Percentiles rank a stretch among this genome's conserved stretches.
Evolutionary conservation across 2,797 vertebrate genomes (phyloP).

Genomic region (Trichosurus vulpecula): DNA sequence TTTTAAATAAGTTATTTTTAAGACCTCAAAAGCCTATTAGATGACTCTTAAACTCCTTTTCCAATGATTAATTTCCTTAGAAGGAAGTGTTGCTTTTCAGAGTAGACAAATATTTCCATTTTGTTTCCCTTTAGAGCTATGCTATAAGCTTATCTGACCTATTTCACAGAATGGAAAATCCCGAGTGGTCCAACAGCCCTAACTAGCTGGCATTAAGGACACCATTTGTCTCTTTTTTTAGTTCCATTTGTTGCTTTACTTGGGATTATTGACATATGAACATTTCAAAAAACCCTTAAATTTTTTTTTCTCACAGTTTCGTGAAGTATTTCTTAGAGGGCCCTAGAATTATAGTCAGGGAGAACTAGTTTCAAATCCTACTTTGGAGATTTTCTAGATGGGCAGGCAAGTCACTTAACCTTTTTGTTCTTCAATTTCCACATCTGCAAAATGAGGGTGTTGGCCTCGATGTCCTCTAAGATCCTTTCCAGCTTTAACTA

Average conservation of each 20-base stretch:
- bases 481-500: background rate
- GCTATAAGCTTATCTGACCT: slow-evolving; percentile 74
- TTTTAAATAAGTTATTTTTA: slow-evolving; percentile 64
- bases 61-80: slow-evolving; percentile 75
- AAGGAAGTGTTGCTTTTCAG: slow-evolving; percentile 74
- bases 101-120: slow-evolving; percentile 79
- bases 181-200: slow-evolving; percentile 67
- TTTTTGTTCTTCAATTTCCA: background rate
- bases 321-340: background rate
- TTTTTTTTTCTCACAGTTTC: background rate
- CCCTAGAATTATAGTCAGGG: background rate
- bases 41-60: slow-evolving; percentile 76
- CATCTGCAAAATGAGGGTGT: background rate
- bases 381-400: background rate
- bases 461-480: background rate
- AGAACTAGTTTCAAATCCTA: background rate
- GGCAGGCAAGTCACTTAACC: background rate
- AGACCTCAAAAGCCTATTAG: slow-evolving; percentile 80
- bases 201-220: slow-evolving; percentile 56
- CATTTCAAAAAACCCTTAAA: background rate
- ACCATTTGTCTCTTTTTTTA: slow-evolving; percentile 59
- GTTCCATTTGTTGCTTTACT: slow-evolving; percentile 66
- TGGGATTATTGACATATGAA: background rate
- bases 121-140: slow-evolving; percentile 66
- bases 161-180: slow-evolving; percentile 78